phyloP scores from a whole-genome alignment of 2,797 vertebrate genomes.

The Potorous gilbertii region DNA sequence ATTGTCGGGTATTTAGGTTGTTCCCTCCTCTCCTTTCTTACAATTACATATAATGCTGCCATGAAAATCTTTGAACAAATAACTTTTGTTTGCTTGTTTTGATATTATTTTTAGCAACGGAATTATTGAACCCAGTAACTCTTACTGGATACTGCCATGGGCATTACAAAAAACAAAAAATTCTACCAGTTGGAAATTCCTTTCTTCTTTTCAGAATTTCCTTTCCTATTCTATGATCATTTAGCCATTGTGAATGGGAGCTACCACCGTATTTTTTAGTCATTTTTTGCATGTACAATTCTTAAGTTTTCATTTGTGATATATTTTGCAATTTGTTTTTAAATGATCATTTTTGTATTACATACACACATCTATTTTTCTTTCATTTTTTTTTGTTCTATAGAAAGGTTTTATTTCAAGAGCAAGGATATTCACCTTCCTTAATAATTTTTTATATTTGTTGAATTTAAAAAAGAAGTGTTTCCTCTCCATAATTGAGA shows the following conservation, averaged over 20 bases:
- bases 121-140: background rate
- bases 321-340: background rate
- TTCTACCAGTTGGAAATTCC: background rate
- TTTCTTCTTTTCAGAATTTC: background rate
- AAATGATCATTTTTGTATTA: background rate
- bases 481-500: background rate
- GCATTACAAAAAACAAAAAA: background rate
- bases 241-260: background rate
- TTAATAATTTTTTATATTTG: background rate
- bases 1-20: background rate
- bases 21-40: background rate
- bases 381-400: background rate
- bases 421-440: background rate
- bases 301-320: background rate
- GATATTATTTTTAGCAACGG: background rate
- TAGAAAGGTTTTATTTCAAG: background rate
- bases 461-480: background rate
- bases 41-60: background rate
- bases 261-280: background rate
- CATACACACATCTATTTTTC: background rate
- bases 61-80: background rate
- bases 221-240: background rate
- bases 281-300: background rate
- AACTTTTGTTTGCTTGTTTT: background rate
- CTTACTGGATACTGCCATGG: background rate